Evolutionary conservation across 2,888 invertebrate genomes (phyloP).

Genomic region (Chalcis sispes): DNA sequence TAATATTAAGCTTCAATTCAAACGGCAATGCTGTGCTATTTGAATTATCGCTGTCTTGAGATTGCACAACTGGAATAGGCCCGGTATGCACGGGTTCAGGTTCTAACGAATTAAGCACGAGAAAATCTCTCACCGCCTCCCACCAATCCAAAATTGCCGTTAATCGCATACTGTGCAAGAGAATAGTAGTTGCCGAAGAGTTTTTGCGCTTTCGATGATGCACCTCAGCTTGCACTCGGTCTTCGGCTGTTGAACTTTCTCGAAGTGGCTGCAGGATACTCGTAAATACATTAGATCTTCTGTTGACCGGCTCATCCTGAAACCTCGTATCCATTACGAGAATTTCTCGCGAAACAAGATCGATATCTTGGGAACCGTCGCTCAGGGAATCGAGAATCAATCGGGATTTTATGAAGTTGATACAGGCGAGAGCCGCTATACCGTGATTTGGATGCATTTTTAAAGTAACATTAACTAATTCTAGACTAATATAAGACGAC

Average conservation of each 20-base stretch:
- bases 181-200: constrained; percentile 88
- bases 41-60: constrained; percentile 63
- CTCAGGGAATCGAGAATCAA: constrained; percentile 91
- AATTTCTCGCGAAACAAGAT: constrained; percentile 94
- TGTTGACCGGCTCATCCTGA: constrained; percentile 81
- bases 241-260: constrained; percentile 74
- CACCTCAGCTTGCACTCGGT: constrained; percentile 85
- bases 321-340: constrained; percentile 87
- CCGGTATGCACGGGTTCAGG: constrained; percentile 67
- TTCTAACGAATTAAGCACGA: constrained; percentile 78
- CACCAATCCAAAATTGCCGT: constrained; percentile 97
- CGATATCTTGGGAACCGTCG: constrained; percentile 93
- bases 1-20: constrained; percentile 94
- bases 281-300: constrained; percentile 90
- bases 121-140: constrained; percentile 88
- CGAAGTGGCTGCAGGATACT: constrained; percentile 90
- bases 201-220: constrained; percentile 84
- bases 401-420: constrained; percentile 94
- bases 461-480: constrained; percentile 91
- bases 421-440: constrained; percentile 84
- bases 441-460: constrained; percentile 81
- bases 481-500: constrained; percentile 86
- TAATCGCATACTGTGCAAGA: constrained; percentile 95
- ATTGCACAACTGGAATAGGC: constrained; percentile 50
- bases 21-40: constrained; percentile 76